Evolutionary conservation across 1,140 invertebrate species (phyloP), one percentile per base, ranked within the genome.

Genomic region (Gonatopus flavifemur): DNA sequence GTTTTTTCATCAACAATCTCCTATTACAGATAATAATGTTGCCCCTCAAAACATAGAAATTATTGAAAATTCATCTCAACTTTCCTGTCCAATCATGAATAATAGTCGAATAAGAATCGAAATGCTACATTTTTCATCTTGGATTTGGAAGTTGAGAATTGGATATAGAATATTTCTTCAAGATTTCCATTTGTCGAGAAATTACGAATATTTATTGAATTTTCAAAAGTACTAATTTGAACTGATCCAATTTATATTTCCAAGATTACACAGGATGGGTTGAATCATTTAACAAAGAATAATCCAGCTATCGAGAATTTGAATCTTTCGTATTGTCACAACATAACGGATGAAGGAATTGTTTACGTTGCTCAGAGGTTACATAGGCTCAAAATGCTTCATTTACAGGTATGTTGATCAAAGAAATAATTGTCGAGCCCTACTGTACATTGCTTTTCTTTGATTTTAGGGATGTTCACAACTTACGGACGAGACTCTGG

Each of bases 301-400:
- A 88, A 87, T 71, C 84, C 83, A 12, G 84, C 86, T 41, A 79
- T 90, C 39, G 86, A 89, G 66, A 79, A 81, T 48, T 69, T 90
- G 1, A 82, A 85, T 66, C 67, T 90, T 7, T 81, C 75, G 35
- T 77, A 84, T 51, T 89, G 87, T 70, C 79, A 82, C 67, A 84
- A 84, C 58, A 79, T 86, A 32, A 84, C 84, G 55, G 87, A 90
- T 70, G 78, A 81, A 52, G 83, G 82, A 31, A 78, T 89, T 16
- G 71, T 79, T 46, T 75, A 79, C 46, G 68, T 88, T 20, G 78
- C 82, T 1, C 79, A 76, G 43, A 78, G 78, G 35, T 68, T 88
- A 12, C 73, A 72, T 5, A 80, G 88, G 57, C 66, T 90, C 9
- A 81, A 82, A 35, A 74, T 80, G 46, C 69, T 89, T 18, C 77